phyloP scores from a whole-genome alignment of 92 coral and sea anemone genomes.

The Anthopleura xanthogrammica region DNA sequence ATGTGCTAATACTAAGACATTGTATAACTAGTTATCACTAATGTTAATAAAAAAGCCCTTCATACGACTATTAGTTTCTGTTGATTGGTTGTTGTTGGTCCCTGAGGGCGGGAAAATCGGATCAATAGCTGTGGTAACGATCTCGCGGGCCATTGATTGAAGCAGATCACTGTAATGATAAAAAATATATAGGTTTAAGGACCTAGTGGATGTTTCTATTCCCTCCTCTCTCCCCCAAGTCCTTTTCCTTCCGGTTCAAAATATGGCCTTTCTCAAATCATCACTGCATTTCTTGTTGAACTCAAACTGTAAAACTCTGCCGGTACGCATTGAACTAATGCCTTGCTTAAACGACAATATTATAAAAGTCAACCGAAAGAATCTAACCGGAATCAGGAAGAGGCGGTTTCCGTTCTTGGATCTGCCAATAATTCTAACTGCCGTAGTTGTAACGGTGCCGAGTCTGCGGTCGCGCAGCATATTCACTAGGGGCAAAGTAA shows the following conservation, averaged over 20 bases:
- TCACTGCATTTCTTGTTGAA: no score
- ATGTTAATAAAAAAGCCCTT: conserved; percentile 20
- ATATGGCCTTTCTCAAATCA: no score
- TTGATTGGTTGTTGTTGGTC: not conserved
- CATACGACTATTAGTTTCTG: not conserved
- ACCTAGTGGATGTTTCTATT: no score
- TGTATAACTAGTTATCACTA: not conserved
- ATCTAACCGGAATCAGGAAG: not conserved
- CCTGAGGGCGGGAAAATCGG: conserved; percentile 59
- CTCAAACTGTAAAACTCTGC: no score
- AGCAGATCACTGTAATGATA: conserved; percentile 45
- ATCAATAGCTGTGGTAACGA: conserved; percentile 64
- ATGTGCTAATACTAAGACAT: not conserved
- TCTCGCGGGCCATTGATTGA: conserved; percentile 50
- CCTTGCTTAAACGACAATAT: not conserved
- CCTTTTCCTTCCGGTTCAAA: no score
- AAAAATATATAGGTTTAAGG: not conserved
- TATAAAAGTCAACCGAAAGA: not conserved
- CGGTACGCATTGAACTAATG: not conserved
- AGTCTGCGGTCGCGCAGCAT: no score
- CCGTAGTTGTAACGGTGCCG: no score
- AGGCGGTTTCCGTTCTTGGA: not conserved
- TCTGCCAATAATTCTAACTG: not conserved
- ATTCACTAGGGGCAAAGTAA: no score
- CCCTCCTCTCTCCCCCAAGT: not conserved